These are phyloP conservation scores for Ondatra zibethicus DNA, from an alignment of 2,113 vertebrate species.

Conservation along the genomic window DNA sequence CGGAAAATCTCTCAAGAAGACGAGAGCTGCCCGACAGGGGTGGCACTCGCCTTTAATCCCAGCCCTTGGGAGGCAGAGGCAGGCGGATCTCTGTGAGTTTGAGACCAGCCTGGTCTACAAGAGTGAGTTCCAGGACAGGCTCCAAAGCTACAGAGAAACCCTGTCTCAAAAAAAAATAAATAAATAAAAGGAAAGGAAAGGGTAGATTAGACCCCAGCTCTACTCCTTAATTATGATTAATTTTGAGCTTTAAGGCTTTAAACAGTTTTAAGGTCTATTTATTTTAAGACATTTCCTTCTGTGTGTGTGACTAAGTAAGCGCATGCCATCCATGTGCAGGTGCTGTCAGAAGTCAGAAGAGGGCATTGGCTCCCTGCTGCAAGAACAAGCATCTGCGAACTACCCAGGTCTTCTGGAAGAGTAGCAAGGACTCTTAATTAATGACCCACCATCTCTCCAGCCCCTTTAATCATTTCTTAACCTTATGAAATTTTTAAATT, in stretches of 20 bases:
- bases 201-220: not conserved
- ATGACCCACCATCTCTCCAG: not conserved
- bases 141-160: too few species aligned
- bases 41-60: too few species aligned
- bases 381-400: too few species aligned
- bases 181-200: too few species aligned
- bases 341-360: not conserved
- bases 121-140: too few species aligned
- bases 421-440: not conserved
- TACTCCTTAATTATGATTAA: not conserved
- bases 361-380: not conserved
- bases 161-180: too few species aligned
- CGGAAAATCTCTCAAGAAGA: too few species aligned
- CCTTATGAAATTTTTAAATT: not conserved
- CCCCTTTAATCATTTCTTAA: not conserved
- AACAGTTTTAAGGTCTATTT: not conserved
- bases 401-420: not conserved
- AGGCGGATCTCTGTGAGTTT: too few species aligned
- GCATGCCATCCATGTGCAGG: not conserved
- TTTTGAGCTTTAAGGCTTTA: not conserved
- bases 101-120: too few species aligned
- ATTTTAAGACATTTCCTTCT: not conserved
- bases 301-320: too few species aligned
- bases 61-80: too few species aligned
- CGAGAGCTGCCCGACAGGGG: rapidly evolving